These are phyloP conservation scores for Manis javanica DNA, from an alignment of 2,797 vertebrate genomes.

Conservation along the genomic window DNA sequence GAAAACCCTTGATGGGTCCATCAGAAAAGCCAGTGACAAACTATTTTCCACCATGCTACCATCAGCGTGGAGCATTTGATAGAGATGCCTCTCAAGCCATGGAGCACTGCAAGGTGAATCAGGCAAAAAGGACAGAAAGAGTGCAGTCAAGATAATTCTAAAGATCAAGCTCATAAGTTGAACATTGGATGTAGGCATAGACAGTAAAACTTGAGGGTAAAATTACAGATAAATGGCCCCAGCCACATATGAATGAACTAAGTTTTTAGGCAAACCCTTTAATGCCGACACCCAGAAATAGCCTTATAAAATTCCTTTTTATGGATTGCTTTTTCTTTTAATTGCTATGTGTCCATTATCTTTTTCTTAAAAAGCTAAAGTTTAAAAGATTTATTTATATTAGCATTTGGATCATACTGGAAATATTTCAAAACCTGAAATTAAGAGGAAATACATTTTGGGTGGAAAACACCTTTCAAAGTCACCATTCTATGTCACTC, in stretches of 20 bases:
- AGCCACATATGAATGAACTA: neutral
- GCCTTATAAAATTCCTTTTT: neutral
- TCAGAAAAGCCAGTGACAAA: neutral
- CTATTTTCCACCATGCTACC: neutral
- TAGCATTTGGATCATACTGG: slow-evolving; percentile 68
- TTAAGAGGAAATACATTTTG: slow-evolving; percentile 55
- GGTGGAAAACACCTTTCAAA: slow-evolving; percentile 78
- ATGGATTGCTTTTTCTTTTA: neutral
- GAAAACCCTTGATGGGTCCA: neutral
- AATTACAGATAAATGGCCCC: neutral
- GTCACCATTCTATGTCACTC: slow-evolving; percentile 69
- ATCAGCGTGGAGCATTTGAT: slow-evolving; percentile 21
- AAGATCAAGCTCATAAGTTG: neutral
- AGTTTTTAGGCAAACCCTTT: neutral
- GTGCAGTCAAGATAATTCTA: slow-evolving; percentile 55
- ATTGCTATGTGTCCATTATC: neutral
- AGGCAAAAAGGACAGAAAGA: slow-evolving; percentile 82
- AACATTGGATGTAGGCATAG: neutral
- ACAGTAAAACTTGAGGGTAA: neutral
- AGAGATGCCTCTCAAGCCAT: neutral
- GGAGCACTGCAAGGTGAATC: slow-evolving; percentile 58
- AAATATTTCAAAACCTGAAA: slow-evolving; percentile 65
- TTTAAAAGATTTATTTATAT: slow-evolving; percentile 60
- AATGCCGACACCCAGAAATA: neutral
- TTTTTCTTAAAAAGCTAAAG: slow-evolving; percentile 39